A percentile compares a stretch with the other conserved stretches of the same genome.
Evolutionary conservation across 2,888 invertebrate genomes (phyloP).

Genomic region (Apodemia mormo): DNA sequence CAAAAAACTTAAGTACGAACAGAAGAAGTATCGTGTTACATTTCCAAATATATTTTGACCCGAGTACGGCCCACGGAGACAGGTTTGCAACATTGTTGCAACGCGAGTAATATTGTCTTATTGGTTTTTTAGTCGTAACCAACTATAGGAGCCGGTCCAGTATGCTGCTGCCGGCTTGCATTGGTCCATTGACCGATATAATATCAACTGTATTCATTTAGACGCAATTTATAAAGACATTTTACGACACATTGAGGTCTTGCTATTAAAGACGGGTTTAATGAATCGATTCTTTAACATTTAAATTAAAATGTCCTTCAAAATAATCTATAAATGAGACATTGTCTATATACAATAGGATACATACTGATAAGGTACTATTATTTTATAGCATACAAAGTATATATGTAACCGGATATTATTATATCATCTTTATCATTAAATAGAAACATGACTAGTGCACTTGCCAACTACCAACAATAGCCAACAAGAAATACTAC

Average conservation of each 20-base stretch:
- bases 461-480: no score
- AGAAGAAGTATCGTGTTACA: slow-evolving; percentile 23
- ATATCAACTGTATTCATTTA: slow-evolving; percentile 8
- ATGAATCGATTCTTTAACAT: no score
- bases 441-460: no score
- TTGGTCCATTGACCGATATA: slow-evolving; percentile 55
- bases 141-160: slow-evolving; percentile 42
- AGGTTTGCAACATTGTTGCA: slow-evolving; percentile 68
- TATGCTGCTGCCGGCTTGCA: slow-evolving; percentile 43
- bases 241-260: not conserved
- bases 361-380: no score
- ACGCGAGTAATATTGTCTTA: slow-evolving; percentile 51
- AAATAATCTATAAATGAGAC: no score
- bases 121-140: slow-evolving; percentile 51
- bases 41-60: slow-evolving; percentile 26
- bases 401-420: no score
- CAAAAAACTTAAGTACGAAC: not conserved
- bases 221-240: not conserved
- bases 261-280: not conserved
- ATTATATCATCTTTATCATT: no score
- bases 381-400: no score
- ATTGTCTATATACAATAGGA: no score
- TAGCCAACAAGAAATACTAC: no score
- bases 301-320: no score
- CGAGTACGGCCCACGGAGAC: slow-evolving; percentile 52